Percentiles rank a stretch among this genome's conserved stretches.
These are phyloP conservation scores for Corticium candelabrum DNA, from an alignment of 37 sponge, comb jelly and placozoan species.

Conservation along the genomic window DNA sequence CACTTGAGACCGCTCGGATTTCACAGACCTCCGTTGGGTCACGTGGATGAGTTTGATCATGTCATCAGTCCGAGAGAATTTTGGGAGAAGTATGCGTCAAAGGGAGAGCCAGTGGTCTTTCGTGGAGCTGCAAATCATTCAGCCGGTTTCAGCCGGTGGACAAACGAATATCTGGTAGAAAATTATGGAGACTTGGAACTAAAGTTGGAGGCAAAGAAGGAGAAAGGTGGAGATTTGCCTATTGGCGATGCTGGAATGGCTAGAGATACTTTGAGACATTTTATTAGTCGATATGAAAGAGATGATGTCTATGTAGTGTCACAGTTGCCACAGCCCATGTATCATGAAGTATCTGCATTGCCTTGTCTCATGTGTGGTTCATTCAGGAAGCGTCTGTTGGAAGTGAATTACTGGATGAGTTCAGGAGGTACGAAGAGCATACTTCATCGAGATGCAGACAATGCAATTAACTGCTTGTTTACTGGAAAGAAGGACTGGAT, in stretches of 20 bases:
- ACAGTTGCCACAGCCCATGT: constrained; percentile 20
- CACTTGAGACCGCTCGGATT: constrained; percentile 8
- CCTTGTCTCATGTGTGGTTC: constrained; percentile 16
- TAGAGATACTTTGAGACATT: constrained; percentile 16
- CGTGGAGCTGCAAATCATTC: constrained; percentile 16
- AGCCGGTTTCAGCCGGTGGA: neutral
- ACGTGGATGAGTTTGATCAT: neutral
- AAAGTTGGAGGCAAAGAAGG: constrained; percentile 28
- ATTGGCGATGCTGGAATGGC: constrained; percentile 22
- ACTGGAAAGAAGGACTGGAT: constrained; percentile 35
- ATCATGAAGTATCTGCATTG: neutral
- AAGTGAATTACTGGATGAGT: constrained; percentile 17
- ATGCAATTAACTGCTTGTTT: constrained; percentile 17
- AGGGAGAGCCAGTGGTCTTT: constrained; percentile 13
- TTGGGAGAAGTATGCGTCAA: constrained; percentile 11
- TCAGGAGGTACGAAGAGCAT: constrained; percentile 9
- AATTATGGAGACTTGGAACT: constrained; percentile 35
- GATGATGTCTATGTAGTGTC: constrained; percentile 13
- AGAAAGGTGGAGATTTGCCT: constrained; percentile 17
- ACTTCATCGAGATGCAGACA: constrained; percentile 17
- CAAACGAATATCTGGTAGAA: constrained; percentile 8
- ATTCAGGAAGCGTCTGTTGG: constrained; percentile 5
- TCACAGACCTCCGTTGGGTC: neutral
- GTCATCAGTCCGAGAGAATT: constrained; percentile 2
- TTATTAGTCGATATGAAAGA: constrained; percentile 9